Base-by-base conservation (phyloP, 2,888 invertebrate species). In the Malthinus flaveolus region DNA sequence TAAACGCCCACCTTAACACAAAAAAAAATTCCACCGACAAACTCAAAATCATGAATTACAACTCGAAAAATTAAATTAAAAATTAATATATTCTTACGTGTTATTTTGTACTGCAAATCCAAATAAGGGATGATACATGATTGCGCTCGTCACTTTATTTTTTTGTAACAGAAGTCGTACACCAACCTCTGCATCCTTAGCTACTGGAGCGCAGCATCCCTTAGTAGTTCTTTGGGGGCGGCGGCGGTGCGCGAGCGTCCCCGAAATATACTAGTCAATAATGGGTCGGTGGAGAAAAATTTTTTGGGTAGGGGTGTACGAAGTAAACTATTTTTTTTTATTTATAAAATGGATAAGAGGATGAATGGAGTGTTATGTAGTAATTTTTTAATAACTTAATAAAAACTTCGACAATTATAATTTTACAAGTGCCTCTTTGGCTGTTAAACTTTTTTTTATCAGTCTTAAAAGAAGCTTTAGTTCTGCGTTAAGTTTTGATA, bases 141-240 rank as follows among this genome's bases (percentile, higher is more conserved):
- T 60, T 51, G 56, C 56, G 56, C 56, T 55, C 56, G 51, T 56
- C 37, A 51, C 49, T 59, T 51, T 42, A 46, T 11, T 49, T 13
- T 23, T 37, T 42, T 39, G 35, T 49, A 48, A 52, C 56, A 56
- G 51, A 52, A 48, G 60, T 49, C 39, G 54, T 58, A 32, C 55
- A 55, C 57, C 57, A 54, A 54, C 54, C 61, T 62, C 66, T 66
- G 65, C 75, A 74, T 75, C 71, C 72, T 73, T 71, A 71, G 74
- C 71, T 71, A 73, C 73, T 75, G 74, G 73, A 74, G 73, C 73
- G 75, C 74, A 74, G 75, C 74, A 74, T 73, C 75, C 73, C 73
- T 70, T 65, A 68, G 69, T 68, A 61, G 59, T 71, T 68, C 71
- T 72, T 71, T 70, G 70, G 71, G 62, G 66, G 66, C 58, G 65